Percentiles rank a stretch among this genome's conserved stretches.
These are phyloP conservation scores for Tarsius wallacei DNA, from an alignment of 2,797 vertebrate species.

Conservation along the genomic window DNA sequence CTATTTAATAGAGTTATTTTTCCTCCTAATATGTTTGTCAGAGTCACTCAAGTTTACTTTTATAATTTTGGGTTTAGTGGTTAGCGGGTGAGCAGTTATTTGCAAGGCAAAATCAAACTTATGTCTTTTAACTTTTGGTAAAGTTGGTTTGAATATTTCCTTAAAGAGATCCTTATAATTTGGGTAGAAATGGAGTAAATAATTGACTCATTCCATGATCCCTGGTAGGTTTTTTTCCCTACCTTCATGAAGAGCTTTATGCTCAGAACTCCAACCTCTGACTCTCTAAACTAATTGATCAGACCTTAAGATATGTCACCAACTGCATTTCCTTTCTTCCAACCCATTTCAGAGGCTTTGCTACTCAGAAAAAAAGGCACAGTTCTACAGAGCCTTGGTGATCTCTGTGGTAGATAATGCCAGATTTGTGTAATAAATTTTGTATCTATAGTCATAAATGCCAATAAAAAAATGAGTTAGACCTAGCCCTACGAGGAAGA, in stretches of 20 bases:
- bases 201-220: neutral
- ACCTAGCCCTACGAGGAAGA: neutral
- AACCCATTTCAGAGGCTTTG: neutral
- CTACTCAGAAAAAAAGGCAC: neutral
- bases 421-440: slow-evolving; percentile 50
- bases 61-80: slow-evolving; percentile 57
- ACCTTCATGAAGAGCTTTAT: neutral
- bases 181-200: neutral
- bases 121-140: neutral
- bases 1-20: neutral
- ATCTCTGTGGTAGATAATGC: neutral
- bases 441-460: slow-evolving; percentile 34
- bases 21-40: neutral
- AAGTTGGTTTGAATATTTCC: neutral
- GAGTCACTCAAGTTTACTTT: slow-evolving; percentile 67
- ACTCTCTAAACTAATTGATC: neutral
- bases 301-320: neutral
- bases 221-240: neutral
- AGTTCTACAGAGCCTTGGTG: neutral
- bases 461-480: slow-evolving; percentile 38
- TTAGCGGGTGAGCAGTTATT: neutral
- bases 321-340: neutral
- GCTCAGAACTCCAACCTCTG: neutral
- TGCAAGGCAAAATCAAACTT: slow-evolving; percentile 22
- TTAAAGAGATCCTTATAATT: neutral